These are phyloP conservation scores for Trissoscelio sp. DNA, from an alignment of 2,888 invertebrate genomes.

Conservation along the genomic window DNA sequence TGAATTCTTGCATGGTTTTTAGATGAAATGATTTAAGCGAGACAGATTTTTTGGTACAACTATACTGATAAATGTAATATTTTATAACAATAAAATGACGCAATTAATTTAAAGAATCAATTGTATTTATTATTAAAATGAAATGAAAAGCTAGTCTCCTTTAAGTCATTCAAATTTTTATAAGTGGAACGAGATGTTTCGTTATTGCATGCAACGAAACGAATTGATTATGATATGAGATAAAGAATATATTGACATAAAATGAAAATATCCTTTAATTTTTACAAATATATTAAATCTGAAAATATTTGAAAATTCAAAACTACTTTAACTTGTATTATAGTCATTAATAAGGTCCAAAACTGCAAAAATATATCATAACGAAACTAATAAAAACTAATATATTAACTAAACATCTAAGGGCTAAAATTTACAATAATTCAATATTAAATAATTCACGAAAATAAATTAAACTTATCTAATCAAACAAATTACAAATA, in stretches of 20 bases:
- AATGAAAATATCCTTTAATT: no score
- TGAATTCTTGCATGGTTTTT: conserved; percentile 53
- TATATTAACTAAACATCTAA: no score
- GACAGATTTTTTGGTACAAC: conserved; percentile 8
- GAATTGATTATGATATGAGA: conserved; percentile 15
- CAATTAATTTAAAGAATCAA: no score
- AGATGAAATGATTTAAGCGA: conserved; percentile 47
- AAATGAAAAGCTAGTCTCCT: no score
- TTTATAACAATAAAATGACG: not conserved
- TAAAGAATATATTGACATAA: conserved; percentile 1
- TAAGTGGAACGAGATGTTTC: conserved; percentile 45
- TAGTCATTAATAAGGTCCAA: not conserved
- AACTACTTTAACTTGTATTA: conserved; percentile 11
- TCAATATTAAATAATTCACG: no score
- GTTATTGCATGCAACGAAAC: conserved; percentile 48
- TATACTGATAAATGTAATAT: not conserved
- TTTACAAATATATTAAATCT: not conserved
- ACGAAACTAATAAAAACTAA: no score
- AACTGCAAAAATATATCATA: no score
- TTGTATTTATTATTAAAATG: no score
- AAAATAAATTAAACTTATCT: no score
- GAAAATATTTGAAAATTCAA: not conserved
- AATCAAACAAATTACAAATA: no score
- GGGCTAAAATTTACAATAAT: no score
- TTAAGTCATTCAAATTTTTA: conserved; percentile 36